These are phyloP conservation scores for Salminus brasiliensis DNA, from an alignment of 2,113 vertebrate species.

Conservation along the genomic window DNA sequence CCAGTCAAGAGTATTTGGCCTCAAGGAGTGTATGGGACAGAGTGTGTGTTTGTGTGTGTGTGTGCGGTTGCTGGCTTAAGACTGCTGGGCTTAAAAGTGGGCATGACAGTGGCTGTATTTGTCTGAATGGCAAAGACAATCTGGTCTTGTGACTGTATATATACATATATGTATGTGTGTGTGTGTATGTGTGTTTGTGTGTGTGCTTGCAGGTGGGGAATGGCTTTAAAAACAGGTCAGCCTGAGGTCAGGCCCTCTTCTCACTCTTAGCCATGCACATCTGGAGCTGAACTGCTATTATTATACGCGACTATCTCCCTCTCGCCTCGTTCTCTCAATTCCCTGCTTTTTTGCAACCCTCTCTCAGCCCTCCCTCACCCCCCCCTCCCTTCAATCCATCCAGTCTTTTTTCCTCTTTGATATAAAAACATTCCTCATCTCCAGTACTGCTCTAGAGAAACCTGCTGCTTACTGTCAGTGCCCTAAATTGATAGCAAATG, in stretches of 20 bases:
- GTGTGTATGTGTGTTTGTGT: slow-evolving; percentile 28
- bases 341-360: not conserved
- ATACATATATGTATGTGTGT: slow-evolving; percentile 8
- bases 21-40: slow-evolving; percentile 10
- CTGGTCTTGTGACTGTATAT: not conserved
- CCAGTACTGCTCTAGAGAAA: slow-evolving; percentile 72
- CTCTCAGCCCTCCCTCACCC: not conserved
- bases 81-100: slow-evolving; percentile 12
- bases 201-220: slow-evolving; percentile 30
- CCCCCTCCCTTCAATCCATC: slow-evolving; percentile 25
- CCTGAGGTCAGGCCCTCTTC: slow-evolving; percentile 39
- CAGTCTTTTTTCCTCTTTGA: slow-evolving; percentile 67
- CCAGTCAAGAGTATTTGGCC: slow-evolving; percentile 2
- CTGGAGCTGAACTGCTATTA: slow-evolving; percentile 66
- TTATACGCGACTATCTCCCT: slow-evolving; percentile 38
- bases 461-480: slow-evolving; percentile 79
- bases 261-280: slow-evolving; percentile 56
- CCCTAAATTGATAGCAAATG: slow-evolving; percentile 84
- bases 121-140: slow-evolving; percentile 3
- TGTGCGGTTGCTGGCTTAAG: slow-evolving; percentile 22
- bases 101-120: slow-evolving; percentile 9
- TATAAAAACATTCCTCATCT: slow-evolving; percentile 81
- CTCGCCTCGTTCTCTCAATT: not conserved
- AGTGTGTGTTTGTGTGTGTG: slow-evolving; percentile 8
- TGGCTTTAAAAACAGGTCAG: slow-evolving; percentile 40